Evolutionary conservation across 2,888 invertebrate species (phyloP), one percentile per base, ranked within the genome.

Genomic region (Apamea epomidion): DNA sequence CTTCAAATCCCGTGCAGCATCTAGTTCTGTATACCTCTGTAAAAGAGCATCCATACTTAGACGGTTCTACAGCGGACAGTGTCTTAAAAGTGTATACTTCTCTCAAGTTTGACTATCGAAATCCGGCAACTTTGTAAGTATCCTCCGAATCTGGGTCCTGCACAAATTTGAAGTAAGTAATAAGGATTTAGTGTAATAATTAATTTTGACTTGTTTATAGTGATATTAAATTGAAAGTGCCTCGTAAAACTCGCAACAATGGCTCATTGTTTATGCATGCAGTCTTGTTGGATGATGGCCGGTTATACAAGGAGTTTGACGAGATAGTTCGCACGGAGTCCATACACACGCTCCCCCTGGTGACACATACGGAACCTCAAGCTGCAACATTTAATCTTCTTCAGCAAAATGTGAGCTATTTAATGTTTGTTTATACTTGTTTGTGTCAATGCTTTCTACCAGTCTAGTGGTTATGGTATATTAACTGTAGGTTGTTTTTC

Each of bases 241-340:
- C 99, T 7, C 94, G 96, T 42, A 98, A 97, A 93, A 98, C 98
- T 0, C 97, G 98, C 25, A 97, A 98, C 80, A 99, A 99, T 97
- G 99, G 99, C 1, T 98, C 98, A 12, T 93, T 99, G 70, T 98
- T 97, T 92, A 97, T 99, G 92, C 98, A 99, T 94, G 97, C 98
- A 3, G 97, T 98, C 32, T 97, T 98, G 74, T 94, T 97, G 82
- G 97, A 97, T 54, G 95, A 96, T 42, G 95, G 92, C 60, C 96
- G 97, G 4, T 91, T 97, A 0, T 97, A 97, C 78, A 95, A 96
- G 88, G 94, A 95, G 37, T 98, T 98, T 93, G 95, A 97, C 74
- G 97, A 97, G 51, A 95, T 98, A 51, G 96, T 97, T 84, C 97
- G 97, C 32, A 97, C 97, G 18, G 98, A 98, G 60, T 97, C 98